A percentile compares a stretch with the other conserved stretches of the same genome.
Conservation (phyloP, 2,113 vertebrate species). For the Corythornis cristatus region DNA sequence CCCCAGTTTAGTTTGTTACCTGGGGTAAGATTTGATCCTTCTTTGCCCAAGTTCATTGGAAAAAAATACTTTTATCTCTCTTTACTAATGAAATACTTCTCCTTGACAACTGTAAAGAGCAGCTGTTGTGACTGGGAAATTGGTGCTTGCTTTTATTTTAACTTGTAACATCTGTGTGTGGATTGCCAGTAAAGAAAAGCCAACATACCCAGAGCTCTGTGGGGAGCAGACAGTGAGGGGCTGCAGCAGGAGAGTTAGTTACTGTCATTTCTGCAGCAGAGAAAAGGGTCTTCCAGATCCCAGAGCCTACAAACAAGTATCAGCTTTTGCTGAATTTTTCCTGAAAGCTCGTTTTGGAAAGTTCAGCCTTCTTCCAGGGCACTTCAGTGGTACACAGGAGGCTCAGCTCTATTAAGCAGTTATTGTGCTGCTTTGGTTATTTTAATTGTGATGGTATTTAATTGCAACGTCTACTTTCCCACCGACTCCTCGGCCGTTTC, state of each 20-base stretch:
- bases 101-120: neutral
- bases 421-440: constrained; percentile 12
- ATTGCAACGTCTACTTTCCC: constrained; percentile 18
- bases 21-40: neutral
- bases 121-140: neutral
- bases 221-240: neutral
- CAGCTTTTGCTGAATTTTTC: neutral
- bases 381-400: neutral
- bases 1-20: neutral
- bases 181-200: neutral
- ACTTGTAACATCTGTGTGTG: neutral
- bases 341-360: neutral
- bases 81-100: neutral
- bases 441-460: neutral
- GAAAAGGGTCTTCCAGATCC: neutral
- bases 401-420: neutral
- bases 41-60: neutral
- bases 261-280: neutral
- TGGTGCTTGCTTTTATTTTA: neutral
- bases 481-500: neutral
- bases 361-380: neutral
- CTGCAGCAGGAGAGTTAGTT: neutral
- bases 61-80: neutral
- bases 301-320: neutral
- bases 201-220: neutral